Conservation (phyloP, 1,140 invertebrate genomes). For the Periplaneta americana region DNA sequence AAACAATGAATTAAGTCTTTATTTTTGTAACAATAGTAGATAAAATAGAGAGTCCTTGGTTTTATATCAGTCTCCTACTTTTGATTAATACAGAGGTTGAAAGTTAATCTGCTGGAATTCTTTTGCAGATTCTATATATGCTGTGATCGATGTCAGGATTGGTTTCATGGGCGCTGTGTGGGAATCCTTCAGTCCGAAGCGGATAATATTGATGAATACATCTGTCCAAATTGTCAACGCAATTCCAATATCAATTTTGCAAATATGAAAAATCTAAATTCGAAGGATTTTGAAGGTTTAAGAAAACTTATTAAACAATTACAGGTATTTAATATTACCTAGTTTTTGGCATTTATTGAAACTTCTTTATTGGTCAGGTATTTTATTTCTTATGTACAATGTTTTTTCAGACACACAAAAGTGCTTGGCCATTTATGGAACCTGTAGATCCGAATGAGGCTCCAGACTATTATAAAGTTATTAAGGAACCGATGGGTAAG, state of each 20-base stretch:
- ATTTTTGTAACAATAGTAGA: no score
- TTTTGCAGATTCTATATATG: constrained; percentile 84
- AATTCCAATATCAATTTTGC: constrained; percentile 83
- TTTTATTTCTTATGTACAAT: not conserved
- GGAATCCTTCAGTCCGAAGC: constrained; percentile 92
- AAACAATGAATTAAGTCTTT: no score
- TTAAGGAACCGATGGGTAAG: constrained; percentile 97
- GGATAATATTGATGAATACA: constrained; percentile 91
- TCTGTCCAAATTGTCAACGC: constrained; percentile 91
- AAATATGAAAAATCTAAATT: constrained; percentile 80
- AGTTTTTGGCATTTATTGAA: not conserved
- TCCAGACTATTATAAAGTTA: constrained; percentile 95
- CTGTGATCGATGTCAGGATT: constrained; percentile 96
- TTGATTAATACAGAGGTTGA: no score
- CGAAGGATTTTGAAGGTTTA: constrained; percentile 77
- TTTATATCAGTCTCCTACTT: no score
- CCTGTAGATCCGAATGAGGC: constrained; percentile 92
- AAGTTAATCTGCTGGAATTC: not conserved
- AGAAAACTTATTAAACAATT: constrained; percentile 85
- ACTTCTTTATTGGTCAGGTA: not conserved
- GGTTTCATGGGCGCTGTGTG: constrained; percentile 98
- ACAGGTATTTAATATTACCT: constrained; percentile 52
- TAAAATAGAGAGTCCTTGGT: no score
- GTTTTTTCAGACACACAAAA: constrained; percentile 66
- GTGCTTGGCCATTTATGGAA: constrained; percentile 95